These are phyloP conservation scores for Eupithecia tripunctaria DNA, from an alignment of 2,888 invertebrate genomes.

Conservation along the genomic window DNA sequence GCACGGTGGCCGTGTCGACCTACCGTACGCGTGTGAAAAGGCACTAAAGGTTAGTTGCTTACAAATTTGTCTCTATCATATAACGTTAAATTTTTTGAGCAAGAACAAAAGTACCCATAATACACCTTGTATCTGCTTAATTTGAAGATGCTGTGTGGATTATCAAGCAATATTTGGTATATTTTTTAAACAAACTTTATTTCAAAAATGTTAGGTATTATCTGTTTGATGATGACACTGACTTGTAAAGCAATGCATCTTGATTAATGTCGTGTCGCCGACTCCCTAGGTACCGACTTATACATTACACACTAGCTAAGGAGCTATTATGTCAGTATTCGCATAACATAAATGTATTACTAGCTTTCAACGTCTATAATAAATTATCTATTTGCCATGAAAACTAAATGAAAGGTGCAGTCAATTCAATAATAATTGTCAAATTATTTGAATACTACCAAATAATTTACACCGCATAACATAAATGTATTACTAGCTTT, in stretches of 20 bases:
- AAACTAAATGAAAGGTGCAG: not conserved
- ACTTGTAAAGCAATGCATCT: constrained; percentile 30
- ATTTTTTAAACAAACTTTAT: not conserved
- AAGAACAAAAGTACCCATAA: too few species aligned
- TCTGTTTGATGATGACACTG: constrained; percentile 18
- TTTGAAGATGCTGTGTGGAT: not conserved
- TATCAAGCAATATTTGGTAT: not conserved
- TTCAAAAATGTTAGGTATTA: not conserved
- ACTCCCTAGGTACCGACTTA: constrained; percentile 22
- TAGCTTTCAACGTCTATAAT: not conserved
- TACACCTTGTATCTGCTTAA: not conserved
- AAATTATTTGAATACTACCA: too few species aligned
- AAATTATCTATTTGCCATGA: constrained; percentile 1
- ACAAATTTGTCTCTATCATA: too few species aligned
- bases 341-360: not conserved
- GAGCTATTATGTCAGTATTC: constrained; percentile 18
- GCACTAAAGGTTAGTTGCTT: too few species aligned
- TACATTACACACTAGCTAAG: constrained; percentile 16
- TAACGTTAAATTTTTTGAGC: too few species aligned
- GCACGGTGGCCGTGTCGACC: too few species aligned
- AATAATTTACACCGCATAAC: too few species aligned
- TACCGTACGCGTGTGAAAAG: too few species aligned
- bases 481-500: not conserved
- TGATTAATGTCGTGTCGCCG: constrained; percentile 19
- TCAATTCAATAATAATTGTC: not conserved